Base-by-base conservation (phyloP, 2,888 invertebrate species). In the Mesorhabditis sp. region DNA sequence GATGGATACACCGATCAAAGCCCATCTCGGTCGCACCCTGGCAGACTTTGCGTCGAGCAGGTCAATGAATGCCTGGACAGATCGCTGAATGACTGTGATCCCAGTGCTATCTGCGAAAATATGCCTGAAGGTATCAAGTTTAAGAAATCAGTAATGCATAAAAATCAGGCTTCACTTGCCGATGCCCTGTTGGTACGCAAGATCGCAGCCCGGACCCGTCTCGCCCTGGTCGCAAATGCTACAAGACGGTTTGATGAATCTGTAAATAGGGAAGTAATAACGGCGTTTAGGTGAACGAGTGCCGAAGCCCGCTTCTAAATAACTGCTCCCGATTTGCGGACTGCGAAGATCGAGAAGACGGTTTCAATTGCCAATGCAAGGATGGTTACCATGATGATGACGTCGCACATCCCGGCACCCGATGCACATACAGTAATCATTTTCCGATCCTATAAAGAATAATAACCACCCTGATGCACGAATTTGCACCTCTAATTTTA, bases 1-100 rank as follows among this genome's bases (percentile, higher is more conserved):
- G 92, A 93, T 86, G 93, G 91, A 4, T 92, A 89, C 86, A 89
- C 90, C 0, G 92, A 92, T 86, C 79, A 83, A 66, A 82, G 80
- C 6, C 84, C 83, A 4, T 79, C 83, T 68, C 73, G 71, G 43
- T 65, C 72, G 42, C 70, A 79, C 13, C 84, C 85, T 4, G 85
- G 85, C 13, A 70, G 85, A 50, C 72, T 85, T 15, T 85, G 85
- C 67, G 75, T 79, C 45, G 81, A 81, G 62, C 65, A 68, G 73
- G 68, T 82, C 43, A 86, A 86, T 72, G 86, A 85, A 67, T 86
- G 86, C 66, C 74, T 86, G 44, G 83, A 82, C 63, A 70, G 82
- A 6, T 73, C 76, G 1, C 70, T 86, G 67, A 86, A 85, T 73
- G 85, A 85, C 70, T 86, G 86, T 68, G 82, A 84, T 68, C 71